Base-by-base conservation (phyloP, 2,888 invertebrate genomes). In the Bombyx huttoni region DNA sequence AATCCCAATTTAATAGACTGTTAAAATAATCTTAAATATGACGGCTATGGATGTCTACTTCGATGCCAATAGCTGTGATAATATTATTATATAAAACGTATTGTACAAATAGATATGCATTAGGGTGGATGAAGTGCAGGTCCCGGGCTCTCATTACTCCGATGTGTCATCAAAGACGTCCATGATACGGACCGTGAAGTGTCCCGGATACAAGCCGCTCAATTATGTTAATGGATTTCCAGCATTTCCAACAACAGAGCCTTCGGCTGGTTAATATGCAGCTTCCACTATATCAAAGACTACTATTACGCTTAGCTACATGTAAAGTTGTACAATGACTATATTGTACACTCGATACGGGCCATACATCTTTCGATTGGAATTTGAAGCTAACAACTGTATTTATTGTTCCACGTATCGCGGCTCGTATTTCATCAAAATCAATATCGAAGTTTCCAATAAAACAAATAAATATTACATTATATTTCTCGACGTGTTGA, bases 211-310 rank as follows among this genome's bases (percentile, higher is more conserved):
- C 77, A 74, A 78, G 78, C 73, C 70, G 78, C 76, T 83, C 83
- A 85, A 85, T 86, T 84, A 85, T 84, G 82, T 68, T 85, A 85
- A 86, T 85, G 84, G 82, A 65, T 75, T 73, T 73, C 69, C 72
- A 73, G 72, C 73, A 75, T 75, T 76, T 71, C 63, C 62, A 69
- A 76, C 78, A 76, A 73, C 70, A 70, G 68, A 61, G 68, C 66
- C 71, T 73, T 67, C 67, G 64, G 61, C 73, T 75, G 74, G 78
- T 80, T 77, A 74, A 75, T 77, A 75, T 70, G 68, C 68, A 69
- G 64, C 61, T 61, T 64, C 63, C 59, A 62, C 56, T 58, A 57
- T 56, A 58, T 58, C 61, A 68, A 59, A 58, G 40, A 12, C 40
- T 40, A 40, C 13, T 47, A 47, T 47, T 47, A 13, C 47, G 14